Evolutionary conservation across 1,140 invertebrate genomes (phyloP).

Genomic region (Pararge aegeria): DNA sequence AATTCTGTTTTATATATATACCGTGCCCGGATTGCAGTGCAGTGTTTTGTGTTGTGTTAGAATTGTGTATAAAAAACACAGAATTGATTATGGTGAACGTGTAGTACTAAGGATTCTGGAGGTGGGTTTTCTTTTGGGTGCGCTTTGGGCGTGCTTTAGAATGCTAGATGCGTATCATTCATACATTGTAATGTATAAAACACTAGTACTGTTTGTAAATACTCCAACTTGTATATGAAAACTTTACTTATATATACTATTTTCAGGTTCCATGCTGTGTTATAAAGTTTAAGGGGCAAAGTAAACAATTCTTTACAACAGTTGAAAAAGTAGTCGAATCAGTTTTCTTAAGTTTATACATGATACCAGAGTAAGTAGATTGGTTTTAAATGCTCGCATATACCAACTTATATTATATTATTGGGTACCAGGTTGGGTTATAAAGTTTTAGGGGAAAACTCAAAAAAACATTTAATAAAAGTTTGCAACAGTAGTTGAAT

Average conservation of each 20-base stretch:
- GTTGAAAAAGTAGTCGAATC: too few relatives aligned
- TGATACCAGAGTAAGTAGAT: too few relatives aligned
- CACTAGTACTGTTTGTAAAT: neutral
- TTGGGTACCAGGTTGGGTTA: too few relatives aligned
- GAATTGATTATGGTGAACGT: constrained; percentile 60
- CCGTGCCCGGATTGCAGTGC: constrained; percentile 68
- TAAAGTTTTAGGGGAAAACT: too few relatives aligned
- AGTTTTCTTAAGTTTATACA: too few relatives aligned
- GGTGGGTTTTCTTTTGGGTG: constrained; percentile 41
- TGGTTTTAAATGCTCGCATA: too few relatives aligned
- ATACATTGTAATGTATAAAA: neutral
- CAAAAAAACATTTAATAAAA: too few relatives aligned
- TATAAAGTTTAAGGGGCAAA: too few relatives aligned
- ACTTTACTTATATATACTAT: neutral
- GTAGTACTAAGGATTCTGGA: constrained; percentile 64
- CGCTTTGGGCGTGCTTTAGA: constrained; percentile 15
- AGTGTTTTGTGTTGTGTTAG: constrained; percentile 41
- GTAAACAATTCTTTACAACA: too few relatives aligned
- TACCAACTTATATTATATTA: too few relatives aligned
- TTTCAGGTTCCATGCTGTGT: too few relatives aligned
- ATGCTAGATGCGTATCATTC: constrained; percentile 16
- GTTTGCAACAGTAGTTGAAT: too few relatives aligned
- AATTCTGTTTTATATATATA: constrained; percentile 13
- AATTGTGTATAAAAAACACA: constrained; percentile 31
- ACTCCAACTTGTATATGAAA: neutral